Evolutionary conservation across 2,797 vertebrate species (phyloP), one percentile per base, ranked within the genome.

Genomic region (Falco berigora): DNA sequence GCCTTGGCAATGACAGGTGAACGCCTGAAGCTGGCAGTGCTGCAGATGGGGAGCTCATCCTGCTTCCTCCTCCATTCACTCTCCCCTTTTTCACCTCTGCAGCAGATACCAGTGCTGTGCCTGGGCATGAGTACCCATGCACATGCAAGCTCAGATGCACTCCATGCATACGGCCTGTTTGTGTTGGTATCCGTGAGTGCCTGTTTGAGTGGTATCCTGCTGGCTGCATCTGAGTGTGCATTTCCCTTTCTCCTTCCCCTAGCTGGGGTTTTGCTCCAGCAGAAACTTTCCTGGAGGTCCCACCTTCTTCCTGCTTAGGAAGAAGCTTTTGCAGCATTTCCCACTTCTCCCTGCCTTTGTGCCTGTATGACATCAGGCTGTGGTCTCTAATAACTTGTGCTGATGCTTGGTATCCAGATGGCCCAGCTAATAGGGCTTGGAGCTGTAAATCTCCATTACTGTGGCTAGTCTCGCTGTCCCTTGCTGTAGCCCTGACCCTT

Each of bases 361-460:
- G 86, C 76, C 71, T 25, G 4, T 40, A 40, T 13, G 40, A 10
- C 18, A 34, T 46, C 83, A 79, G 82, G 38, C 25, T 80, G 80
- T 75, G 90, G 88, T 81, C 89, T 96, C 85, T 55, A 34, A 56
- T 49, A 91, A 55, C 89, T 73, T 11, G 23, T 77, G 92, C 84
- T 91, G 93, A 28, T 2, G 53, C 38, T 83, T 81, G 86, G 90
- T 94, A 74, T 97, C 96, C 97, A 96, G 97, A 86, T 97, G 96
- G 97, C 86, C 76, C 85, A 56, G 93, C 91, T 94, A 90, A 92
- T 82, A 81, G 75, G 34, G 30, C 91, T 97, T 5, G 56, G 52
- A 92, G 94, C 90, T 36, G 69, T 97, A 96, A 95, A 96, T 97
- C 97, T 95, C 94, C 34, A 4, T 84, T 77, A 58, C 78, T 92